These are phyloP conservation scores for Anoplius nigerrimus DNA, from an alignment of 2,888 invertebrate genomes.

Conservation along the genomic window DNA sequence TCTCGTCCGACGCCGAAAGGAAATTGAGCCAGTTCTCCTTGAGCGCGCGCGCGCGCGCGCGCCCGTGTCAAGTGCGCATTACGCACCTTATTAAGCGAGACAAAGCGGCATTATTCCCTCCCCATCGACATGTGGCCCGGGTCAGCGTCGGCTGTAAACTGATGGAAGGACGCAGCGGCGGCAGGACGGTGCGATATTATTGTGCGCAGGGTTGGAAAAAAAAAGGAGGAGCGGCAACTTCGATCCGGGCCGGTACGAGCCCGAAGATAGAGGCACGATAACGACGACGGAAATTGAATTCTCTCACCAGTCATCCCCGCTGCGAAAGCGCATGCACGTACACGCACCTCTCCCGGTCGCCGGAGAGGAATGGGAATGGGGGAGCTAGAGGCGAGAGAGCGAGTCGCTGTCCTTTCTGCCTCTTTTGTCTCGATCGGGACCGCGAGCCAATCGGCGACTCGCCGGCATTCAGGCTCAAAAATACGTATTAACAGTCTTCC, in stretches of 20 bases:
- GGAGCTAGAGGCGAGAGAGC: slow-evolving; percentile 42
- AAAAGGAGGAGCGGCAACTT: too few species aligned
- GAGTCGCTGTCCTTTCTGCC: slow-evolving; percentile 34
- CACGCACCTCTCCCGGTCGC: slow-evolving; percentile 48
- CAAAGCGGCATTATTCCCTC: neutral
- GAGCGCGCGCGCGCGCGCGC: slow-evolving; percentile 1
- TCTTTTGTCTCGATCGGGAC: slow-evolving; percentile 53
- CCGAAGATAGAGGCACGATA: slow-evolving; percentile 69
- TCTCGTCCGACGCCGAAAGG: too few species aligned
- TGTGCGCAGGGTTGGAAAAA: too few species aligned
- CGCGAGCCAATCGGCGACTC: too few species aligned
- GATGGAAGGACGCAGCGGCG: too few species aligned
- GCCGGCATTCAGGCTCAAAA: too few species aligned
- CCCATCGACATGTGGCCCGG: too few species aligned
- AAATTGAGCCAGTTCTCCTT: slow-evolving; percentile 11
- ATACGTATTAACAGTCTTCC: too few species aligned
- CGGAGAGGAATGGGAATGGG: slow-evolving; percentile 33
- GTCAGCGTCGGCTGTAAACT: too few species aligned
- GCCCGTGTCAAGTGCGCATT: neutral
- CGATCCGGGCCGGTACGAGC: slow-evolving; percentile 28
- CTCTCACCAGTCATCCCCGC: slow-evolving; percentile 70
- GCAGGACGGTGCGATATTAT: too few species aligned
- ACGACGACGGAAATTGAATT: slow-evolving; percentile 72
- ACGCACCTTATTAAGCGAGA: neutral
- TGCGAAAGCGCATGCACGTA: slow-evolving; percentile 59